These are phyloP conservation scores for Psix sp. DNA, from an alignment of 1,140 invertebrate genomes.

Conservation along the genomic window DNA sequence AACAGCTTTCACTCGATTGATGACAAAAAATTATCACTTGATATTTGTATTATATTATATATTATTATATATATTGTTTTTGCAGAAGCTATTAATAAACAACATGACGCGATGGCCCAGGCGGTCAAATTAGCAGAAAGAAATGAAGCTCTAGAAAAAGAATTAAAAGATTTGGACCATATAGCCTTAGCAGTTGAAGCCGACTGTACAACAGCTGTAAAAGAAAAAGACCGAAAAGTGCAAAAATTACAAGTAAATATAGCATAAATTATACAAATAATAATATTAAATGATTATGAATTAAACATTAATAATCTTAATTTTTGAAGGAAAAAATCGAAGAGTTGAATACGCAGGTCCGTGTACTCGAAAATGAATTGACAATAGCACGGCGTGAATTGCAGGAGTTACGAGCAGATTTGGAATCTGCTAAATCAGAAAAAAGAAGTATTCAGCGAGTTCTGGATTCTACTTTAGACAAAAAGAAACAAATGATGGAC, in stretches of 20 bases:
- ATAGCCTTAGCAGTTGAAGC: constrained; percentile 83
- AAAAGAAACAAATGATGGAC: constrained; percentile 78
- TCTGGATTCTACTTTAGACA: constrained; percentile 79
- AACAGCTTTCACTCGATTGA: too few species aligned
- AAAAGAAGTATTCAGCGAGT: constrained; percentile 77
- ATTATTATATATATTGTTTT: constrained; percentile 38
- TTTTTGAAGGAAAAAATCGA: constrained; percentile 76
- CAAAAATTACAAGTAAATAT: constrained; percentile 70
- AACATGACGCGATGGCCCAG: constrained; percentile 85
- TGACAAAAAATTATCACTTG: not conserved
- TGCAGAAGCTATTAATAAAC: constrained; percentile 80
- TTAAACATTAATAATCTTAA: constrained; percentile 17
- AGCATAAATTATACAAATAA: not conserved
- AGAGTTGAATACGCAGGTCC: constrained; percentile 72
- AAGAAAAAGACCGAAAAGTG: constrained; percentile 71
- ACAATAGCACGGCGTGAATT: constrained; percentile 72
- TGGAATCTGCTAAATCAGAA: constrained; percentile 75
- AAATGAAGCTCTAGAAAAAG: constrained; percentile 82
- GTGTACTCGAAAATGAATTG: constrained; percentile 76
- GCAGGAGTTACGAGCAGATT: constrained; percentile 75
- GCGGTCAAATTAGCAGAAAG: constrained; percentile 82
- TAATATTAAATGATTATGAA: not conserved
- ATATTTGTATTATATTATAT: not conserved
- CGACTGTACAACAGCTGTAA: constrained; percentile 76
- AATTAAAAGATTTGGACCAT: constrained; percentile 82